Evolutionary conservation across 2,888 invertebrate species (phyloP).

Genomic region (Oscheius sp.): DNA sequence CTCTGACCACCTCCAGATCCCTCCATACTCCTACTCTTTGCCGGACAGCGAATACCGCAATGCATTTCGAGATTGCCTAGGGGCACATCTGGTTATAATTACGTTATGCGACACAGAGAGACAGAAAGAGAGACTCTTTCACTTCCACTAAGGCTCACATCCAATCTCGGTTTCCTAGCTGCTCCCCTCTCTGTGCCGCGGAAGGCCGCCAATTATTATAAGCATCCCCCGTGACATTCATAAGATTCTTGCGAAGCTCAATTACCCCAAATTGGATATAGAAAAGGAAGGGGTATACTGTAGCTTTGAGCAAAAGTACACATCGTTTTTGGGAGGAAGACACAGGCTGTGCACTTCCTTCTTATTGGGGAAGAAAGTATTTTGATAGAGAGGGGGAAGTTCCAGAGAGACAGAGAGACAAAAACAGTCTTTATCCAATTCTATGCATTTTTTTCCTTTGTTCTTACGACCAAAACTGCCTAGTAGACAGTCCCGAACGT

Average conservation of each 20-base stretch:
- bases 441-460: too few relatives aligned
- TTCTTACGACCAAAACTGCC: too few relatives aligned
- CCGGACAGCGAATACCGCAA: not conserved
- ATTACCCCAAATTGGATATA: constrained; percentile 29
- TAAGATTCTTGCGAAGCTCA: constrained; percentile 24
- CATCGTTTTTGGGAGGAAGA: too few relatives aligned
- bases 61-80: constrained; percentile 37
- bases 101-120: constrained; percentile 37
- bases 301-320: constrained; percentile 1
- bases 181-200: too few relatives aligned
- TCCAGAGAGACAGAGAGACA: too few relatives aligned
- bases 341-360: too few relatives aligned
- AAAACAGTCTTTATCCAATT: too few relatives aligned
- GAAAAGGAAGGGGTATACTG: constrained; percentile 7
- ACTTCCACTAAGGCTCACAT: not conserved
- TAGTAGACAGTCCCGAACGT: too few relatives aligned
- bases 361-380: too few relatives aligned
- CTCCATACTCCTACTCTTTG: not conserved
- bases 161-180: constrained; percentile 14
- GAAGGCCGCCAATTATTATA: constrained; percentile 16
- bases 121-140: not conserved
- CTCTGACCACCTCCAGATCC: not conserved
- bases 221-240: constrained; percentile 27
- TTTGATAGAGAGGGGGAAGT: too few relatives aligned
- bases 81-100: constrained; percentile 59